Evolutionary conservation across 2,113 vertebrate genomes (phyloP).

Genomic region (Sigmodon hispidus): DNA sequence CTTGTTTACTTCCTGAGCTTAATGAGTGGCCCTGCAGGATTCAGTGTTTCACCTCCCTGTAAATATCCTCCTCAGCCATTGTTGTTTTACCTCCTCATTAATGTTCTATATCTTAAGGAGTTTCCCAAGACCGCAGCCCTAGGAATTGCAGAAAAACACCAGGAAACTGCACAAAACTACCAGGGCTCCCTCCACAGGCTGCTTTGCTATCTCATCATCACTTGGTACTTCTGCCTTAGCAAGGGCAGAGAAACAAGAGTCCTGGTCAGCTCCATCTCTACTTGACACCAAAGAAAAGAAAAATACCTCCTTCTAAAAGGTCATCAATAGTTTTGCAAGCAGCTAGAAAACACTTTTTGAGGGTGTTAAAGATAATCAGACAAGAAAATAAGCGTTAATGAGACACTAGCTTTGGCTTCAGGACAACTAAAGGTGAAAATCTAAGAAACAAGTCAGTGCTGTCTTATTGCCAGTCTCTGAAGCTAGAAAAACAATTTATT

Average conservation of each 20-base stretch:
- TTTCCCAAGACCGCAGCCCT: background rate
- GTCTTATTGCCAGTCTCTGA: background rate
- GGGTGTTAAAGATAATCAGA: conserved; percentile 7
- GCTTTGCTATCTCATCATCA: background rate
- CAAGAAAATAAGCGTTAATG: background rate
- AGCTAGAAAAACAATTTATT: background rate
- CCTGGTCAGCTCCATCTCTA: background rate
- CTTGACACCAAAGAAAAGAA: background rate
- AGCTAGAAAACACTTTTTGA: background rate
- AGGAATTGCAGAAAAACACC: background rate
- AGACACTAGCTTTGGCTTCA: background rate
- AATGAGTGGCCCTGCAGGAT: background rate
- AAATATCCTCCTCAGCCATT: too few species aligned
- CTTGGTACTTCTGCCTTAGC: background rate
- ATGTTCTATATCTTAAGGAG: background rate
- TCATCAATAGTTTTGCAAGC: background rate
- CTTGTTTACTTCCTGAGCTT: background rate
- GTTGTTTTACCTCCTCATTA: background rate
- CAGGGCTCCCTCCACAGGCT: background rate
- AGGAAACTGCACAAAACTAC: fast-evolving
- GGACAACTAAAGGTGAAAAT: background rate
- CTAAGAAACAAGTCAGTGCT: background rate
- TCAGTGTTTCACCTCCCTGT: background rate
- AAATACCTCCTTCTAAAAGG: background rate
- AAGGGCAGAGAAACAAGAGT: background rate